Conservation (phyloP, 2,113 vertebrate species). For the Pelmatolapia mariae region DNA sequence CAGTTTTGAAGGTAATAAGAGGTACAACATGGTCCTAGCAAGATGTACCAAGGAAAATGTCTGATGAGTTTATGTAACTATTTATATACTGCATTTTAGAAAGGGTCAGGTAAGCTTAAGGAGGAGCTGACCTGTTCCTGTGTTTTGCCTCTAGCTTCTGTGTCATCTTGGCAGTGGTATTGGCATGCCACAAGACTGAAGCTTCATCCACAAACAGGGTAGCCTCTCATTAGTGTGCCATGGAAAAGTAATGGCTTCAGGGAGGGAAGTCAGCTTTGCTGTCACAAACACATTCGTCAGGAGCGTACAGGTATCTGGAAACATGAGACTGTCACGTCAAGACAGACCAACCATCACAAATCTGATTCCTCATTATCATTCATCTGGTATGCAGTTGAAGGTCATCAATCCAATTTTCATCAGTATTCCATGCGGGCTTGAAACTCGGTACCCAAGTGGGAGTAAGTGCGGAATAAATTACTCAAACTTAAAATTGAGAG, state of each 20-base stretch:
- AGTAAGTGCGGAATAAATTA: background rate
- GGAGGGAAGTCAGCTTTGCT: background rate
- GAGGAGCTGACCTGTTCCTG: background rate
- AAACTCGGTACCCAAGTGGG: background rate
- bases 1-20: background rate
- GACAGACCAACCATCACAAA: background rate
- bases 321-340: background rate
- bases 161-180: background rate
- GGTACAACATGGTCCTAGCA: background rate
- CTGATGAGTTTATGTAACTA: background rate
- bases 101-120: background rate
- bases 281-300: constrained; percentile 11
- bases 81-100: background rate
- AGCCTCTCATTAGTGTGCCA: background rate
- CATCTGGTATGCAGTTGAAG: background rate
- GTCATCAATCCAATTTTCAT: background rate
- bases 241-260: constrained; percentile 20
- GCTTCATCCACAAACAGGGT: background rate
- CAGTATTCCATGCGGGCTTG: background rate
- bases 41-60: background rate
- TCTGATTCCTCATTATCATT: background rate
- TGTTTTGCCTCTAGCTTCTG: background rate
- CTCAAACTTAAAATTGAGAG: background rate
- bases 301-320: background rate
- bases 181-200: background rate